Base-by-base conservation (phyloP, 2,797 vertebrate genomes). In the Peromyscus nudipes region DNA sequence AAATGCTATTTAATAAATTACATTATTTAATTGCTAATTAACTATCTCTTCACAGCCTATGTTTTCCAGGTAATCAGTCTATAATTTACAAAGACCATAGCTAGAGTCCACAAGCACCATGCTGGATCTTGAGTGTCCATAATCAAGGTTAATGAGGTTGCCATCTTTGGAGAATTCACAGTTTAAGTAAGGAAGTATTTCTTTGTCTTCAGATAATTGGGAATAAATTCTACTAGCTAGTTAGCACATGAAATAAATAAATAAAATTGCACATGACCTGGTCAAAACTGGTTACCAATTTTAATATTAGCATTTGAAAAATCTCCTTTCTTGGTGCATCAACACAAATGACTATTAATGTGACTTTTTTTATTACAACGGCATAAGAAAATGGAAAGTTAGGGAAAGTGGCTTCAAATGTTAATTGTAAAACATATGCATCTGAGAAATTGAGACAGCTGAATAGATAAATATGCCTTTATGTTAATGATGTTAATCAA, bases 1-100 rank as follows among this genome's bases (percentile, higher is more conserved):
- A 95, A 91, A 94, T 87, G 13, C 73, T 94, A 93, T 96, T 92
- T 96, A 97, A 97, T 91, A 83, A 89, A 62, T 91, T 92, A n/a
- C 49, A 80, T 34, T 81, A 87, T 86, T 83, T 91, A 89, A 94
- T 90, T 89, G 46, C 21, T 85, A 82, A 84, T 89, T 94, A 95
- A 88, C 31, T 88, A 25, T 92, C 65, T 87, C 77, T 95, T 91
- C 25, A 89, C n/a, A 88, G 67, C n/a, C 37, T 85, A 12, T 94
- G 52, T 81, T 93, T 96, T 95, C 89, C 27, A 69, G 27, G 37
- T 92, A 95, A 96, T 96, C 81, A 91, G 71, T 90, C 23, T 81
- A 13, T 86, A 96, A 95, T 95, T 96, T n/a, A 92, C 25, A 34
- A 91, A 83, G 75, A 83, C 67, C 80, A 62, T 82, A 43, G 73